Percentiles rank a stretch among this genome's conserved stretches.
Conservation (phyloP, 2,888 invertebrate species). For the Microchrysa polita region DNA sequence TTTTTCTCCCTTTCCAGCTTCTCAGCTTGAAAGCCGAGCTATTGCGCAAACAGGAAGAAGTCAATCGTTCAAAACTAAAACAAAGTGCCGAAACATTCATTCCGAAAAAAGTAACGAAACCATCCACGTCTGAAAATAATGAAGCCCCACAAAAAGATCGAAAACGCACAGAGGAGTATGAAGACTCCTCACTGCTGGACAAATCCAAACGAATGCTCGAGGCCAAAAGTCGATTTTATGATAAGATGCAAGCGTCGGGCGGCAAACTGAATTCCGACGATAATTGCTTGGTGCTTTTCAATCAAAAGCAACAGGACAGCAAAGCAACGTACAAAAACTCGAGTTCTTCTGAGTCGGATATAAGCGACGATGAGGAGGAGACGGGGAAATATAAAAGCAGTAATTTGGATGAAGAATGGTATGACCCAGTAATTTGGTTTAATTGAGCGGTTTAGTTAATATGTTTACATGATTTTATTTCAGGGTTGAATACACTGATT, state of each 20-base stretch:
- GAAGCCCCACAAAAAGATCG: constrained; percentile 60
- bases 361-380: constrained; percentile 66
- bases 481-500: constrained; percentile 90
- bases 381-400: constrained; percentile 53
- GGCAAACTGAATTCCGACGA: constrained; percentile 62
- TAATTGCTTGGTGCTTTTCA: constrained; percentile 63
- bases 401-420: constrained; percentile 71
- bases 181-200: constrained; percentile 59
- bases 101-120: constrained; percentile 58
- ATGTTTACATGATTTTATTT: background rate
- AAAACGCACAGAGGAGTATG: constrained; percentile 58
- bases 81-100: constrained; percentile 67
- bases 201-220: constrained; percentile 65
- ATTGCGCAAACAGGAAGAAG: constrained; percentile 85
- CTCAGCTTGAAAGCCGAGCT: constrained; percentile 92
- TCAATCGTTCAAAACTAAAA: constrained; percentile 71
- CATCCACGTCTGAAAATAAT: constrained; percentile 53
- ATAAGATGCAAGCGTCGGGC: constrained; percentile 62
- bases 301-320: constrained; percentile 62
- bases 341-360: constrained; percentile 56
- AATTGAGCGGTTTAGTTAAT: too few relatives aligned
- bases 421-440: too few relatives aligned
- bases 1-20: constrained; percentile 66
- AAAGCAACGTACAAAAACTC: constrained; percentile 50
- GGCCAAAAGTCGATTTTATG: constrained; percentile 64